These are phyloP conservation scores for Lutraria rhynchaena DNA, from an alignment of 1,140 invertebrate genomes.

Conservation along the genomic window DNA sequence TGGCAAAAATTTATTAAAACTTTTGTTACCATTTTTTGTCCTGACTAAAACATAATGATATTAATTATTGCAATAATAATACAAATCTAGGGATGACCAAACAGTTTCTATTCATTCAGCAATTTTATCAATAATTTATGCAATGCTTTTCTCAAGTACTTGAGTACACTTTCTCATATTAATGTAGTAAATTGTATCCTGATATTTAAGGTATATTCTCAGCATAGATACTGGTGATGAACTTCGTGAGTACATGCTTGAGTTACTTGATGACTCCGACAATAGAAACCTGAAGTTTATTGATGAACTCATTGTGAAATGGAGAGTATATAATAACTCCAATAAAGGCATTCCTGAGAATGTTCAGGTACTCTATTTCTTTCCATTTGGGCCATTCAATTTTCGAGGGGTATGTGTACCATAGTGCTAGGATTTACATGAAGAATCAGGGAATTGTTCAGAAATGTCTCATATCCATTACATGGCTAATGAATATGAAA, in stretches of 20 bases:
- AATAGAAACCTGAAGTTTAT: constrained; percentile 77
- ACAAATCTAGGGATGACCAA: no score
- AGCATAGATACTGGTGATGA: constrained; percentile 79
- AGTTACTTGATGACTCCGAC: constrained; percentile 77
- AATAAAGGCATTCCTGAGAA: constrained; percentile 34
- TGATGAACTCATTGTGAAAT: constrained; percentile 75
- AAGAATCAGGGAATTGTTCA: no score
- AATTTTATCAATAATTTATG: no score
- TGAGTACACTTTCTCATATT: not conserved
- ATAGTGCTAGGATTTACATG: no score
- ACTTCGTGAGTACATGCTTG: constrained; percentile 81
- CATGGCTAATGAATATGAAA: no score
- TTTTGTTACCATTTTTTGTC: no score
- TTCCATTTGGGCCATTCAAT: no score
- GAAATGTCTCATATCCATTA: no score
- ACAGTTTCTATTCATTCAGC: no score
- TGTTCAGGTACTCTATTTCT: constrained; percentile 60
- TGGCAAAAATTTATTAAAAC: no score
- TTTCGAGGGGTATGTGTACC: no score
- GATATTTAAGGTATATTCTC: constrained; percentile 79
- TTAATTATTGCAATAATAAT: not conserved
- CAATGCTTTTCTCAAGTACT: not conserved
- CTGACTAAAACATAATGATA: no score
- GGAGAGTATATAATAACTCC: constrained; percentile 50
- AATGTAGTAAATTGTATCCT: not conserved